Conservation (phyloP, 1,140 invertebrate genomes). For the Spodoptera litura region DNA sequence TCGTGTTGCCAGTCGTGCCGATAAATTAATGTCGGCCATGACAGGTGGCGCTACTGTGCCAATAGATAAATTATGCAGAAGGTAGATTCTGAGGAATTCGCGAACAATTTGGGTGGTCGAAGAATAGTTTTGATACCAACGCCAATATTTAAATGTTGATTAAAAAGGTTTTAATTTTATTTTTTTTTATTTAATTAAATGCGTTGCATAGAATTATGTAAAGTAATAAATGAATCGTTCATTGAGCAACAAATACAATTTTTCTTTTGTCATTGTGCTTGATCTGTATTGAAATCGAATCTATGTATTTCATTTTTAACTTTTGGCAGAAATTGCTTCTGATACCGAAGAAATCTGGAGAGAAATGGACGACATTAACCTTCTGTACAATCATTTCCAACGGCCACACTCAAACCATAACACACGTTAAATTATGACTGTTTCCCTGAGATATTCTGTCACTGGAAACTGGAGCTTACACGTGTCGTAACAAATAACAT, state of each 20-base stretch:
- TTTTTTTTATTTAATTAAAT: too few species aligned
- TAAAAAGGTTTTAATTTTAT: too few species aligned
- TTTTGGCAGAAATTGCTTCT: too few species aligned
- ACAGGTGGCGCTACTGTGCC: slow-evolving; percentile 17
- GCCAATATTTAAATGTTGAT: too few species aligned
- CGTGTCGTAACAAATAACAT: slow-evolving; percentile 7
- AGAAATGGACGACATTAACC: neutral
- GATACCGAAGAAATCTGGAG: too few species aligned
- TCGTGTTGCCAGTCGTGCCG: slow-evolving; percentile 10
- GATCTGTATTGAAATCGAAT: too few species aligned
- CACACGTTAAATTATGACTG: slow-evolving; percentile 18
- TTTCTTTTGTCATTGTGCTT: too few species aligned
- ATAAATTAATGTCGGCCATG: slow-evolving; percentile 24
- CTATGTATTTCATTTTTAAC: too few species aligned
- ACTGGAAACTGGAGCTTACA: slow-evolving; percentile 9
- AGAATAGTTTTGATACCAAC: too few species aligned
- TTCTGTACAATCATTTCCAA: neutral
- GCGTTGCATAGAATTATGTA: too few species aligned
- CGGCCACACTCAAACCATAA: neutral
- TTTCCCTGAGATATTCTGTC: slow-evolving; percentile 16
- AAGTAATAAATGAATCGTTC: too few species aligned
- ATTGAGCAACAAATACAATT: too few species aligned
- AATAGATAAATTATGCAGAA: slow-evolving; percentile 3
- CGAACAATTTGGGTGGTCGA: neutral
- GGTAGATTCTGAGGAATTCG: neutral